Percentiles rank a stretch among this genome's conserved stretches.
Evolutionary conservation across 1,140 invertebrate species (phyloP).

Genomic region (Sycophaga agraensis): DNA sequence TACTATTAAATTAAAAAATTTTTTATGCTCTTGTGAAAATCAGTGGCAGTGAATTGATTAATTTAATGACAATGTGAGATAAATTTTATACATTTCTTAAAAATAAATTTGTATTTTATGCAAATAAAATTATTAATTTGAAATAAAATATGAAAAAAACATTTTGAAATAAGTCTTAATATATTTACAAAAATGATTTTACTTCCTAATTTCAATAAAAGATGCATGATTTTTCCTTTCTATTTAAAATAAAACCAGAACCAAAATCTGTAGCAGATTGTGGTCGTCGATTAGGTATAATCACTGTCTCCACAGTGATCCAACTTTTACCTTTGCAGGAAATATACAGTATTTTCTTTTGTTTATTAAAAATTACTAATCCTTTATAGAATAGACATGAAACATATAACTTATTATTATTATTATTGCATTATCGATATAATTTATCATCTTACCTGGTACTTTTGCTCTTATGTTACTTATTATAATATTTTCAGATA

Average conservation of each 20-base stretch:
- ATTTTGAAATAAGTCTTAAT: constrained; percentile 4
- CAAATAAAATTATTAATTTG: constrained; percentile 26
- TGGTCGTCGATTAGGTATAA: constrained; percentile 61
- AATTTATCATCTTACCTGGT: constrained; percentile 35
- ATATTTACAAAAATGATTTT: constrained; percentile 13
- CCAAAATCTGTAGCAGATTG: constrained; percentile 69
- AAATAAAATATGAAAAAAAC: constrained; percentile 25
- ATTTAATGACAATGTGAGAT: constrained; percentile 20
- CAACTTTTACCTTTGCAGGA: constrained; percentile 62
- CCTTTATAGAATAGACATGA: constrained; percentile 42
- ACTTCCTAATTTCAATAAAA: constrained; percentile 28
- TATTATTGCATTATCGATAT: background rate
- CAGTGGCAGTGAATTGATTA: constrained; percentile 21
- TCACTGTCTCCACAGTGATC: constrained; percentile 62
- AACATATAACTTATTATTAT: too few relatives aligned
- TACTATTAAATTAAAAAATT: constrained; percentile 18
- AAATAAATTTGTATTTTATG: constrained; percentile 30
- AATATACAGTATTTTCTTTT: constrained; percentile 58
- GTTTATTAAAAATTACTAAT: constrained; percentile 57
- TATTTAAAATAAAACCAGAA: constrained; percentile 67
- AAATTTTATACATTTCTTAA: constrained; percentile 29
- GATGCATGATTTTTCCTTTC: constrained; percentile 27
- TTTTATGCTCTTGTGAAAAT: constrained; percentile 24
- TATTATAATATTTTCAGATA: constrained; percentile 22
- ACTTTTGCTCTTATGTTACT: constrained; percentile 31